Conservation (phyloP, 2,888 invertebrate genomes). For the Dromius quadrimaculatus region DNA sequence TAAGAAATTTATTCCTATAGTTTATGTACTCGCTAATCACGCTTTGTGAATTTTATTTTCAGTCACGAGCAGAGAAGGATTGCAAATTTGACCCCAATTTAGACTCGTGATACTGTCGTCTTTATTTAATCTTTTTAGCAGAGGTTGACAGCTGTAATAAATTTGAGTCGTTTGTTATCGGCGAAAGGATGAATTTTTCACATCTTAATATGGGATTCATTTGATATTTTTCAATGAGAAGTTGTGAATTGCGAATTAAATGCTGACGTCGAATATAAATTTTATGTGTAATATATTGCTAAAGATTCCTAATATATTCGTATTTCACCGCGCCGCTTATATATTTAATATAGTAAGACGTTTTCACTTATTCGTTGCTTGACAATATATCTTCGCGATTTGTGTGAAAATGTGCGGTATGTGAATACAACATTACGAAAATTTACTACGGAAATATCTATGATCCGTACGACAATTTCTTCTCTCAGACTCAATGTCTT, state of each 20-base stretch:
- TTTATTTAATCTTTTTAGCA: constrained; percentile 26
- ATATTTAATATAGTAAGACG: too few species aligned
- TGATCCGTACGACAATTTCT: too few species aligned
- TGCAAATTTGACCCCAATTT: constrained; percentile 37
- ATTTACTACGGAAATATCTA: too few species aligned
- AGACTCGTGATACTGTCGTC: constrained; percentile 25
- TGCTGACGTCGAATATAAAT: not conserved
- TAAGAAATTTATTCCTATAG: constrained; percentile 22
- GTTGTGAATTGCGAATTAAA: constrained; percentile 22
- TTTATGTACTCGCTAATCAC: constrained; percentile 41
- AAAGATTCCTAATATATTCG: too few species aligned
- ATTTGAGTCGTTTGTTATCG: constrained; percentile 27
- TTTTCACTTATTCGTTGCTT: too few species aligned
- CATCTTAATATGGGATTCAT: constrained; percentile 23
- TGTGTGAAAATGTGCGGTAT: too few species aligned
- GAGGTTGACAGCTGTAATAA: constrained; percentile 17
- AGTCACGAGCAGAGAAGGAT: constrained; percentile 25
- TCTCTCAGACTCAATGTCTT: too few species aligned
- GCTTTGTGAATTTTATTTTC: constrained; percentile 36
- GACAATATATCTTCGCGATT: too few species aligned
- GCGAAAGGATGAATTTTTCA: constrained; percentile 32
- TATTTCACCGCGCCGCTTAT: too few species aligned
- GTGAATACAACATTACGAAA: too few species aligned
- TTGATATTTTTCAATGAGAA: constrained; percentile 6
- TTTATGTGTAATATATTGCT: constrained; percentile 2